Conservation (phyloP, 2,888 invertebrate species). For the Incurvaria masculella region DNA sequence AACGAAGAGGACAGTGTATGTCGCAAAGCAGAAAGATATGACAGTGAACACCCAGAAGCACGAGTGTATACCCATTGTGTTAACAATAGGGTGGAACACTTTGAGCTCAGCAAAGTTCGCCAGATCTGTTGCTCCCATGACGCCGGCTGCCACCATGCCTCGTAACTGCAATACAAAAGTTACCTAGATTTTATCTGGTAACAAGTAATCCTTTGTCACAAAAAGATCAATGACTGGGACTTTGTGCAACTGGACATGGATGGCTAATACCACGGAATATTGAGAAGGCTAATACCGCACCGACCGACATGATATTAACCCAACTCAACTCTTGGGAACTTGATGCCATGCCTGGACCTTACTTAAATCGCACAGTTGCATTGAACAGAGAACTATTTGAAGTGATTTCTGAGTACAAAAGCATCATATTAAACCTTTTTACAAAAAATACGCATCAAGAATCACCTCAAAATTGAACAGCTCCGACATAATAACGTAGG, state of each 20-base stretch:
- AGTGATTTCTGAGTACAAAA: background rate
- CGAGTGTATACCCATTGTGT: constrained; percentile 43
- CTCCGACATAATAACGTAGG: constrained; percentile 47
- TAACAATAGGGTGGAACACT: constrained; percentile 40
- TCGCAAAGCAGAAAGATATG: constrained; percentile 34
- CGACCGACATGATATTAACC: background rate
- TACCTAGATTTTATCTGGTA: too few relatives aligned
- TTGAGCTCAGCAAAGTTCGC: constrained; percentile 48
- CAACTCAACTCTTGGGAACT: background rate
- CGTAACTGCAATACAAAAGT: constrained; percentile 30
- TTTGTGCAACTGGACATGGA: background rate
- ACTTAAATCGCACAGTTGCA: too few relatives aligned
- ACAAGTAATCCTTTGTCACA: background rate
- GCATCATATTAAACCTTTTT: too few relatives aligned
- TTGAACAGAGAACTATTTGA: background rate
- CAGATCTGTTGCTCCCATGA: constrained; percentile 43
- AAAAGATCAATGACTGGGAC: background rate
- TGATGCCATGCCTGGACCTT: too few relatives aligned
- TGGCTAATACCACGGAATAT: too few relatives aligned
- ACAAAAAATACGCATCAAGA: too few relatives aligned
- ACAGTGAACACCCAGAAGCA: constrained; percentile 39
- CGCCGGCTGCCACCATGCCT: constrained; percentile 42
- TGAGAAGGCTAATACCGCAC: background rate
- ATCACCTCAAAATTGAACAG: constrained; percentile 46
- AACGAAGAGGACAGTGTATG: constrained; percentile 35